Evolutionary conservation across 2,797 vertebrate genomes (phyloP), one percentile per base, ranked within the genome.

Genomic region (Lithobates pipiens): DNA sequence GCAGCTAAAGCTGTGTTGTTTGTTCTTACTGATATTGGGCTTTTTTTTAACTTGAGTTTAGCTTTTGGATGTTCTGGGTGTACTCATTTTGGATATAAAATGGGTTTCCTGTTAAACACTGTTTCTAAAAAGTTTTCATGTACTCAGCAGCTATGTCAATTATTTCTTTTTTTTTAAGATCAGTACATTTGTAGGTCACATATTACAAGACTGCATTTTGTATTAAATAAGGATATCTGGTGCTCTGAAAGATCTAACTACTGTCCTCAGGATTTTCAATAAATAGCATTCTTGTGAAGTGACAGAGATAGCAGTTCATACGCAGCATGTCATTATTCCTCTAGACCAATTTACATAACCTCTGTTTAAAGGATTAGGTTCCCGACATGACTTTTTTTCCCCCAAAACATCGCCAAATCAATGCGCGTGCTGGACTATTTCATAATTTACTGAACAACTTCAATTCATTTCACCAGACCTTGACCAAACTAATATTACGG

Each of bases 351-450:
- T 68, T 29, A 21, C 36, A 68, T 69, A 21, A 50, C 10, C 27
- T 50, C 11, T 21, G 69, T 70, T 70, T 54, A 54, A 68, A 71
- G 67, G 44, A 71, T 70, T 80, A 80, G 16, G 27, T 46, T 32
- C 44, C 32, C 23, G 16, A 46, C 65, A 69, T 69, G 39, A 46
- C 0, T 6, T 34, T 32, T 50, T 69, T 18, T n/a, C n/a, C 5
- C 11, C 27, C 10, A 42, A 65, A 77, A 77, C 34, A 72, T 72
- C 39, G 9, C 23, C n/a, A 73, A 18, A 73, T 25, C 65, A 42
- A 44, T 73, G 76, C 2, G 16, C 2, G 15, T 23, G 65, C 18
- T 67, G 63, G 42, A 54, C 27, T 36, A 71, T 80, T 80, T 80
- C 3, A 73, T 42, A 1, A 73, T 44, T 29, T 44, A 54, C 79